Evolutionary conservation across 2,888 invertebrate species (phyloP), one percentile per base, ranked within the genome.

Genomic region (Spodoptera littoralis): DNA sequence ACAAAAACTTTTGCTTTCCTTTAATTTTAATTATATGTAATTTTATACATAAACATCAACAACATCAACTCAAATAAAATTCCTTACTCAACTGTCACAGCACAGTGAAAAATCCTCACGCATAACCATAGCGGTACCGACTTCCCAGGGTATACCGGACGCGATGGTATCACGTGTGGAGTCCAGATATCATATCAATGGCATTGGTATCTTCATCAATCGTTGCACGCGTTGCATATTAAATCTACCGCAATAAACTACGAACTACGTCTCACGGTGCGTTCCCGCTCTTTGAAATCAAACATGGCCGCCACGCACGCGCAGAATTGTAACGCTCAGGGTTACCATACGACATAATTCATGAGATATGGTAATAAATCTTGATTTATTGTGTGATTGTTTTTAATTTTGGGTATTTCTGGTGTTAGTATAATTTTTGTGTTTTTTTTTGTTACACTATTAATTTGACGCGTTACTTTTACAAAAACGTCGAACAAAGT

Each of bases 241-340:
- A 70, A 76, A 76, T 76, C 60, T 63, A 13, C 8, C 41, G 57
- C 68, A 49, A 46, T 68, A 51, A 48, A 22, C 59, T 60, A 56
- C 54, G 44, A 51, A 44, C 44, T 13, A 44, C 55, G 79, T 80
- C 79, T 73, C 81, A 80, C 76, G 76, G 70, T 68, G 50, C 44
- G 64, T 78, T 78, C 79, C 76, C 66, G 81, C 79, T 69, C 76
- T 81, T 79, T 81, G 72, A 77, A 80, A 77, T 76, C 67, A 64
- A 75, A 78, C 63, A 84, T 83, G 83, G 79, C 76, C 75, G 69
- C 60, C 59, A 57, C 71, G 73, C 82, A 68, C 76, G 77, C 70
- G 63, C 64, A 71, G 75, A 82, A 77, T 82, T 71, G 74, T 77
- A 75, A 79, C 80, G 61, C 70, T 63, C 64, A 51, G 65, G 60